Percentiles rank a stretch among this genome's conserved stretches.
phyloP scores from a whole-genome alignment of 2,797 vertebrate species.

The Xenopus petersii region DNA sequence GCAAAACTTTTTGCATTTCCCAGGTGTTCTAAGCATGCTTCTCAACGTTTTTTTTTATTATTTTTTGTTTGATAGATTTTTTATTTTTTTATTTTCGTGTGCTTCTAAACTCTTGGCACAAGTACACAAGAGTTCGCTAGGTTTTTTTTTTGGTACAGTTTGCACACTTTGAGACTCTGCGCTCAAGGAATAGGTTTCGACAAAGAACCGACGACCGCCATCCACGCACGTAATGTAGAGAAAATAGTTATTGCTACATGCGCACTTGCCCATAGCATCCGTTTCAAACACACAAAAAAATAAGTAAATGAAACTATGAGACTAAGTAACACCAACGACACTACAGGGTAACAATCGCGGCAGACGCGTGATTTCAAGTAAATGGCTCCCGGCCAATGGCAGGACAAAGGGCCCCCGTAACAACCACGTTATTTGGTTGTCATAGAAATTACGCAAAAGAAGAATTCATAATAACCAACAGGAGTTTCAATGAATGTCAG shows the following conservation, averaged over 20 bases:
- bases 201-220: constrained; percentile 54
- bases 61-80: constrained; percentile 52
- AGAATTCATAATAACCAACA: too few species aligned
- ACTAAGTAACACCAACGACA: constrained; percentile 67
- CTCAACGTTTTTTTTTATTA: constrained; percentile 35
- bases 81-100: constrained; percentile 47
- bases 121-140: constrained; percentile 57
- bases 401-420: neutral
- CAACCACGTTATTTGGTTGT: too few species aligned
- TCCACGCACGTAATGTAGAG: constrained; percentile 62
- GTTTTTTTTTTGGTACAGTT: constrained; percentile 48
- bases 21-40: constrained; percentile 56
- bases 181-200: constrained; percentile 52
- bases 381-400: constrained; percentile 26
- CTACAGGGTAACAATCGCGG: constrained; percentile 68
- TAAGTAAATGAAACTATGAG: constrained; percentile 61
- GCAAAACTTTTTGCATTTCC: constrained; percentile 53
- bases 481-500: neutral
- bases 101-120: constrained; percentile 56
- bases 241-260: constrained; percentile 52
- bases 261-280: constrained; percentile 63
- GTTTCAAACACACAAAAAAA: constrained; percentile 66
- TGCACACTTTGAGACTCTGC: constrained; percentile 50
- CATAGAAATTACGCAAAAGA: too few species aligned
- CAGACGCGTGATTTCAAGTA: constrained; percentile 69